Conservation (phyloP, 2,888 invertebrate genomes). For the Gari tellinella region DNA sequence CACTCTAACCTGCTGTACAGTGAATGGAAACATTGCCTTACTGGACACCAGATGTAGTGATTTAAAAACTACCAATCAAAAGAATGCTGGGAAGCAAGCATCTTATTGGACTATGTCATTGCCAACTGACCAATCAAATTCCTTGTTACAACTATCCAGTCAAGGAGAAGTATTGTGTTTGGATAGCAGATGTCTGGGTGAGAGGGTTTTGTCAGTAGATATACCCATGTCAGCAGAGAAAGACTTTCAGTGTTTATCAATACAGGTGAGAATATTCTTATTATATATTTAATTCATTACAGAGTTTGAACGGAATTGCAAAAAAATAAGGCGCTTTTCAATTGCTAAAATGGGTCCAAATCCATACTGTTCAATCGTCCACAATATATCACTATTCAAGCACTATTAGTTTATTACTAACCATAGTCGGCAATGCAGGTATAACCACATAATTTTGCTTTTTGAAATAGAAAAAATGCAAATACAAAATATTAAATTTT, state of each 20-base stretch:
- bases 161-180: slow-evolving; percentile 33
- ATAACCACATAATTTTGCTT: too few relatives aligned
- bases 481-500: too few relatives aligned
- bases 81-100: slow-evolving; percentile 11
- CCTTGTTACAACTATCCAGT: slow-evolving; percentile 47
- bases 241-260: slow-evolving; percentile 17
- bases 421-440: too few relatives aligned
- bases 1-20: slow-evolving; percentile 33
- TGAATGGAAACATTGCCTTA: slow-evolving; percentile 33
- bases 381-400: too few relatives aligned
- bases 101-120: slow-evolving; percentile 51
- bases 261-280: slow-evolving; percentile 24
- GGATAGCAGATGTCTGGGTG: slow-evolving; percentile 25
- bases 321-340: too few relatives aligned
- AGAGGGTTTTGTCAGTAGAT: slow-evolving; percentile 7
- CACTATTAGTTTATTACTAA: too few relatives aligned
- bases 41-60: slow-evolving; percentile 42
- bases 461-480: too few relatives aligned
- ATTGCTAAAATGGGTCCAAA: too few relatives aligned
- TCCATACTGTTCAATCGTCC: too few relatives aligned
- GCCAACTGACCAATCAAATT: slow-evolving; percentile 41
- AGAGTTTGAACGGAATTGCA: too few relatives aligned
- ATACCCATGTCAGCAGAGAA: slow-evolving; percentile 3
- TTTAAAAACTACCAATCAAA: slow-evolving; percentile 3
- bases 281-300: too few relatives aligned